Conservation (phyloP, 1,140 invertebrate genomes). For the Pogonognathellus flavescens region DNA sequence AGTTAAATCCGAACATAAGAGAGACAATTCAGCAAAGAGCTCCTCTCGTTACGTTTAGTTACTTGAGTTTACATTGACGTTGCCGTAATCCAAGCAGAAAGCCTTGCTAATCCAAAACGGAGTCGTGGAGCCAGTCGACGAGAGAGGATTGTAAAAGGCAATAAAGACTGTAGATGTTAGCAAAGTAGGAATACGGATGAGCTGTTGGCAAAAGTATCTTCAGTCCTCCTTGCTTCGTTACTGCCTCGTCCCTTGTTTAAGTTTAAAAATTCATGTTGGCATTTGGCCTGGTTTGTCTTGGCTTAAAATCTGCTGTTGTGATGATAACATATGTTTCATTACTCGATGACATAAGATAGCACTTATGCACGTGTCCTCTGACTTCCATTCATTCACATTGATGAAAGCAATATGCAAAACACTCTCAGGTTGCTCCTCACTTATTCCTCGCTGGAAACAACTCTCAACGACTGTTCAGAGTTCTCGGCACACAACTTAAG, state of each 20-base stretch:
- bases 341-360: constrained; percentile 18
- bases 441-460: no score
- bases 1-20: no score
- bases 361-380: constrained; percentile 21
- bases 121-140: neutral
- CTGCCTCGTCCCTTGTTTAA: neutral
- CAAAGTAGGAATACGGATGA: neutral
- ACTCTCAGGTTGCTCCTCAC: neutral
- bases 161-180: constrained; percentile 8
- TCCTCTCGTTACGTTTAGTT: no score
- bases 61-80: no score
- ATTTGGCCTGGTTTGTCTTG: neutral
- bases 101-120: neutral
- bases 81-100: no score
- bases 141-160: neutral
- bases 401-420: constrained; percentile 18
- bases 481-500: no score
- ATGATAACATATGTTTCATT: constrained; percentile 45
- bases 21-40: no score
- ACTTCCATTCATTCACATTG: neutral
- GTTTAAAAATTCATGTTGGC: constrained; percentile 12
- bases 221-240: neutral
- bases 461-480: no score
- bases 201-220: neutral
- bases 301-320: neutral